phyloP scores from a whole-genome alignment of 2,888 invertebrate genomes.

The Ptychoptera albimana region DNA sequence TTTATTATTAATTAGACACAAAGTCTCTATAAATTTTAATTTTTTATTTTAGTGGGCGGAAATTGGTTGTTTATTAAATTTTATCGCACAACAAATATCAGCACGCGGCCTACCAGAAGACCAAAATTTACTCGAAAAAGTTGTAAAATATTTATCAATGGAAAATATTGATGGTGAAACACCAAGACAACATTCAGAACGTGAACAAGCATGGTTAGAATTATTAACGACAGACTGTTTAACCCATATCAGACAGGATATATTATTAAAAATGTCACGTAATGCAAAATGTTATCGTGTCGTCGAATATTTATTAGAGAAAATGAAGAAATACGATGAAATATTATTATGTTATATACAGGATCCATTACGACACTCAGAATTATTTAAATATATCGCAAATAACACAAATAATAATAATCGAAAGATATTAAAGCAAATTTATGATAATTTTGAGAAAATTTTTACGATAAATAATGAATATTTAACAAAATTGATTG shows the following conservation, averaged over 20 bases:
- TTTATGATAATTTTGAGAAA: conserved; percentile 31
- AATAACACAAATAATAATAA: conserved; percentile 29
- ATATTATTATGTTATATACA: conserved; percentile 51
- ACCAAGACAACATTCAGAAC: conserved; percentile 40
- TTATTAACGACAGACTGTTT: conserved; percentile 45
- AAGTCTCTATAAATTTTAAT: neutral
- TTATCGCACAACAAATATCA: conserved; percentile 48
- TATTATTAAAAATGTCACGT: conserved; percentile 43
- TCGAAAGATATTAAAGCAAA: conserved; percentile 32
- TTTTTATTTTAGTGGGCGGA: conserved; percentile 24
- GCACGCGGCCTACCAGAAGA: conserved; percentile 26
- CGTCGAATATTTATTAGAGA: conserved; percentile 51
- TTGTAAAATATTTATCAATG: conserved; percentile 42
- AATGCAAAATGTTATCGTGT: conserved; percentile 53
- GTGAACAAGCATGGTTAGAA: conserved; percentile 58
- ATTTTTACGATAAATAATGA: conserved; percentile 42
- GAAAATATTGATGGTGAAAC: conserved; percentile 26
- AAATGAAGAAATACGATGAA: conserved; percentile 40
- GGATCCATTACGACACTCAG: conserved; percentile 42
- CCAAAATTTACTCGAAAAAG: conserved; percentile 37
- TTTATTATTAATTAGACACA: neutral
- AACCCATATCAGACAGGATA: conserved; percentile 37
- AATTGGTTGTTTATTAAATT: conserved; percentile 46
- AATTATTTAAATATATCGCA: conserved; percentile 41
- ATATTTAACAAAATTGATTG: conserved; percentile 44